Percentiles rank a stretch among this genome's conserved stretches.
These are phyloP conservation scores for Phoxinus dragarum DNA, from an alignment of 2,797 vertebrate genomes.

Conservation along the genomic window DNA sequence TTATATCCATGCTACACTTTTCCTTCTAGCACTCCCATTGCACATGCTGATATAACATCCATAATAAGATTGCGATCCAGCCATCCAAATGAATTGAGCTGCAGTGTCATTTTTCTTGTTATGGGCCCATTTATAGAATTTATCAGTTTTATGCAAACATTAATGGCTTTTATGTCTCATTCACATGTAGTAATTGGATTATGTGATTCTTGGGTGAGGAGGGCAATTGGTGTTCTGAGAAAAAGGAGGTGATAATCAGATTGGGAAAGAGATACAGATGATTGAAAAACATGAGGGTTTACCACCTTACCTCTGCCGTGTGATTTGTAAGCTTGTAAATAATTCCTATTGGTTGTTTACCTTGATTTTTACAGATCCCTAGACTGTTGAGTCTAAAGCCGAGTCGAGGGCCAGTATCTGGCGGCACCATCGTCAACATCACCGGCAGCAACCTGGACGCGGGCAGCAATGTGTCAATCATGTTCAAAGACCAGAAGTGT, in stretches of 20 bases:
- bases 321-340: conserved; percentile 31
- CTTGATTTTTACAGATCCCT: conserved; percentile 79
- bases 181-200: conserved; percentile 62
- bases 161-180: conserved; percentile 66
- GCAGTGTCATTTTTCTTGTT: conserved; percentile 60
- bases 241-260: conserved; percentile 62
- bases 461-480: conserved; percentile 93
- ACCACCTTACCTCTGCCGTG: conserved; percentile 6
- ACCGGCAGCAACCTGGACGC: conserved; percentile 94
- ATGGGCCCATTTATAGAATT: conserved; percentile 63
- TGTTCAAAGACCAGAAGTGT: conserved; percentile 92
- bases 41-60: conserved; percentile 1
- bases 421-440: conserved; percentile 96
- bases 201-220: conserved; percentile 65
- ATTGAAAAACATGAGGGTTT: conserved; percentile 3
- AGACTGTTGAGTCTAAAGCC: conserved; percentile 88
- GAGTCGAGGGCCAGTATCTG: conserved; percentile 89
- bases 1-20: background rate
- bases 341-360: background rate
- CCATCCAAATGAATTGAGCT: conserved; percentile 53
- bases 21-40: background rate
- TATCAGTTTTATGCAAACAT: conserved; percentile 67
- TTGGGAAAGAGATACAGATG: conserved; percentile 52
- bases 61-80: conserved; percentile 30
- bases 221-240: conserved; percentile 52